Evolutionary conservation across 2,888 invertebrate genomes (phyloP), one percentile per base, ranked within the genome.

Genomic region (Pilophorus perplexus): DNA sequence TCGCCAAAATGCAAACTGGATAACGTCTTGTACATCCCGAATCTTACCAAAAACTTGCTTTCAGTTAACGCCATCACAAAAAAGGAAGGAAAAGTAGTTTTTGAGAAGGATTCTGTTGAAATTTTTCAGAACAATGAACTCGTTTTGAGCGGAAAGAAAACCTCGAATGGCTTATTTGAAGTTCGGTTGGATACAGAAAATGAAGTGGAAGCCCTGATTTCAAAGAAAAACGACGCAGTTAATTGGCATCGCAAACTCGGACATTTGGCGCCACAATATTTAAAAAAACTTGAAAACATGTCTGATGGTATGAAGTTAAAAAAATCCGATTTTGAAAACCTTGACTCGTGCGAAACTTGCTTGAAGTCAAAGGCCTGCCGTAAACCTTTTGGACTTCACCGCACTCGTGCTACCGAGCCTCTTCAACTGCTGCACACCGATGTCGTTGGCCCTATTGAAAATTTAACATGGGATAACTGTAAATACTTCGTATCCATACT

Each of bases 21-120:
- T 20, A 18, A 57, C 4, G 57, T 57, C n/a, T 20, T 57, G 6
- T 57, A 16, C 14, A 22, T 38, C 12, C 57, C 57, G 14, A 18
- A 57, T 3, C 57, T 57, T 20, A 10, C 57, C 20, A 33, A 57
- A 38, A 57, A 57, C 14, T 22, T 57, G 5, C 57, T 57, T 16
- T 57, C 57, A 4, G 57, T 57, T 6, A 37, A 37, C n/a, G 57
- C 57, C 16, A 57, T 57, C 38, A 37, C 57, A 4, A 3, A 38
- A 4, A 57, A 23, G 23, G 20, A 38, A 12, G 40, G 57, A 4
- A 57, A 57, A 57, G 57, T 57, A 4, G 14, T 57, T 27, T 57
- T 57, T 38, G 38, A 57, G n/a, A 22, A 22, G 3, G 38, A 57
- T 20, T 14, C 5, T 3, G 57, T 38, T 18, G 10, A 57, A 37